Percentiles rank a stretch among this genome's conserved stretches.
These are phyloP conservation scores for Cladopsammia gracilis DNA, from an alignment of 64 coral and sea anemone species.

Conservation along the genomic window DNA sequence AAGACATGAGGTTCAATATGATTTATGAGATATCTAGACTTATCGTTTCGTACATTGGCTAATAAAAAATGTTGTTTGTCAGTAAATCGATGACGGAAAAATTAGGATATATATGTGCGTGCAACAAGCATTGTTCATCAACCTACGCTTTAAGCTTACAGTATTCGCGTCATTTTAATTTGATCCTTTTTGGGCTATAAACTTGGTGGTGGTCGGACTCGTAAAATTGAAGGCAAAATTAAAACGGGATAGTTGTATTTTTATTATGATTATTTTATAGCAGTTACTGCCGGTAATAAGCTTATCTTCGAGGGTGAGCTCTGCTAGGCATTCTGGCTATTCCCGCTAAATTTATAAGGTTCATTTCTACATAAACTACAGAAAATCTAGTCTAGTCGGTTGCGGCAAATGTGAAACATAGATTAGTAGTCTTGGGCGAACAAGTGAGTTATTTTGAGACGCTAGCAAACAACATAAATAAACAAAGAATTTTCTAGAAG, in stretches of 20 bases:
- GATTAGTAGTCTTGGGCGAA: not conserved
- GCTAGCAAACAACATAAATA: not conserved
- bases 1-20: not conserved
- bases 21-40: not conserved
- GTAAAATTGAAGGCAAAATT: not conserved
- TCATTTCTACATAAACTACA: too few species aligned
- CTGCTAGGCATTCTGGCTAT: too few species aligned
- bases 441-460: conserved; percentile 1
- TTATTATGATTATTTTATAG: not conserved
- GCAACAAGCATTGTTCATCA: too few species aligned
- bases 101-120: too few species aligned
- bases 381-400: too few species aligned
- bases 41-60: not conserved
- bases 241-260: not conserved
- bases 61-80: not conserved
- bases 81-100: not conserved
- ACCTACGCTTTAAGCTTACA: not conserved
- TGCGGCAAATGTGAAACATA: not conserved
- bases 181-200: not conserved
- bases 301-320: not conserved
- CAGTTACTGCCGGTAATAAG: not conserved
- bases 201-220: too few species aligned
- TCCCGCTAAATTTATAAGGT: too few species aligned
- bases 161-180: not conserved
- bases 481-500: not conserved